Evolutionary conservation across 2,888 invertebrate genomes (phyloP).

Genomic region (Entomobrya multifasciata): DNA sequence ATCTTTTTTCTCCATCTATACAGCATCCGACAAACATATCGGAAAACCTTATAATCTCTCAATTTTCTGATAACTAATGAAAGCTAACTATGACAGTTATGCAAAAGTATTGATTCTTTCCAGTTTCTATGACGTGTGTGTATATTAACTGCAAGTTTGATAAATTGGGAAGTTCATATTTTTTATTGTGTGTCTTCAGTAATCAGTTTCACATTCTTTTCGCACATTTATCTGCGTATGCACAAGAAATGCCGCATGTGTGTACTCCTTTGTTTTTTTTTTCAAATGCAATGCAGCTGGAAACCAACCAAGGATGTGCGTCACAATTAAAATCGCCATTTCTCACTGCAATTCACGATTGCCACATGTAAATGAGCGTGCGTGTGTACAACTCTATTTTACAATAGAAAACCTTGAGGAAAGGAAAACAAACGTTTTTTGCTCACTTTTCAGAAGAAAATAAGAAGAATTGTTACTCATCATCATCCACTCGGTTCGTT

Average conservation of each 20-base stretch:
- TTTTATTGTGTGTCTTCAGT: neutral
- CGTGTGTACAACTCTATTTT: neutral
- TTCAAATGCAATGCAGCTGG: too few species aligned
- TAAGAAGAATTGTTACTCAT: neutral
- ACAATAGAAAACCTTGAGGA: neutral
- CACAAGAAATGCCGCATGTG: neutral
- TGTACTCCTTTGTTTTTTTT: too few species aligned
- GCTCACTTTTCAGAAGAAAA: neutral
- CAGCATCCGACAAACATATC: neutral
- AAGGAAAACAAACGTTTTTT: neutral
- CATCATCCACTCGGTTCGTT: neutral
- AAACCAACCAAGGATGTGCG: too few species aligned
- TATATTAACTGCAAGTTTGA: conserved; percentile 22
- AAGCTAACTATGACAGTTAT: too few species aligned
- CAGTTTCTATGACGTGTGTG: neutral
- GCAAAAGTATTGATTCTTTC: conserved; percentile 9
- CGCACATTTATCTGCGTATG: neutral
- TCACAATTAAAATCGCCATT: too few species aligned
- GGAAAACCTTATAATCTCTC: neutral
- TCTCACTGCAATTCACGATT: neutral
- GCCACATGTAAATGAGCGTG: too few species aligned
- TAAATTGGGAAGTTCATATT: conserved; percentile 23
- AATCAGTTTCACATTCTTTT: neutral
- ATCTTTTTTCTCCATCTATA: neutral
- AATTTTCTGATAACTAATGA: too few species aligned